phyloP scores from a whole-genome alignment of 2,113 vertebrate species.

The Fregetta grallaria region DNA sequence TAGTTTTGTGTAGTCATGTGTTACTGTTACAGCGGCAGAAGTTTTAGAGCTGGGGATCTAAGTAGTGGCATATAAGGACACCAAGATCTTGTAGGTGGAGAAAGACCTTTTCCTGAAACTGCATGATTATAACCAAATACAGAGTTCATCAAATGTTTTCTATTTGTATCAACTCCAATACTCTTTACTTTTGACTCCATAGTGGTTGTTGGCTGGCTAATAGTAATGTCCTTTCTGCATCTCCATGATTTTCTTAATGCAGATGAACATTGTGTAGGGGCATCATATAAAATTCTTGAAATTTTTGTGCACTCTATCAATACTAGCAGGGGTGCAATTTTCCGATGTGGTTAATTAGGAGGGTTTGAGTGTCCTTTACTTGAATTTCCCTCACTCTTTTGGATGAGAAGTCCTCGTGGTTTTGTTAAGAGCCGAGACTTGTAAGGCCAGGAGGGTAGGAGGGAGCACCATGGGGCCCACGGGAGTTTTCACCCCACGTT shows the following conservation, averaged over 20 bases:
- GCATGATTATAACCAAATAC: neutral
- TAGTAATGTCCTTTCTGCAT: neutral
- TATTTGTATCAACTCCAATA: neutral
- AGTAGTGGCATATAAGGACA: neutral
- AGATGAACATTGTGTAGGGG: neutral
- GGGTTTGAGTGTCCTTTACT: neutral
- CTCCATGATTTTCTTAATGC: neutral
- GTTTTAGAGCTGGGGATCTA: neutral
- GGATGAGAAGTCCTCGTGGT: neutral
- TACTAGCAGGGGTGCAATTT: neutral
- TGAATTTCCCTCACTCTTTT: neutral
- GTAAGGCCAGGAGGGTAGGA: neutral
- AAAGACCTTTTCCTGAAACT: neutral
- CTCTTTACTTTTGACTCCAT: neutral
- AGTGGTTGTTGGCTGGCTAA: neutral
- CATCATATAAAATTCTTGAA: neutral
- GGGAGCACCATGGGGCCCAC: accelerated
- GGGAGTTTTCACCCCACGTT: neutral
- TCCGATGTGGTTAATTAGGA: neutral
- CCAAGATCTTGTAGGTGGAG: neutral
- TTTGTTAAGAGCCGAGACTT: neutral
- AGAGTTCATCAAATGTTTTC: neutral
- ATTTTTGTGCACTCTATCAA: neutral
- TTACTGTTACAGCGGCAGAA: neutral
- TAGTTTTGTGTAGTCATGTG: neutral